Evolutionary conservation across 2,888 invertebrate genomes (phyloP).

Genomic region (Asteroscopus sphinx): DNA sequence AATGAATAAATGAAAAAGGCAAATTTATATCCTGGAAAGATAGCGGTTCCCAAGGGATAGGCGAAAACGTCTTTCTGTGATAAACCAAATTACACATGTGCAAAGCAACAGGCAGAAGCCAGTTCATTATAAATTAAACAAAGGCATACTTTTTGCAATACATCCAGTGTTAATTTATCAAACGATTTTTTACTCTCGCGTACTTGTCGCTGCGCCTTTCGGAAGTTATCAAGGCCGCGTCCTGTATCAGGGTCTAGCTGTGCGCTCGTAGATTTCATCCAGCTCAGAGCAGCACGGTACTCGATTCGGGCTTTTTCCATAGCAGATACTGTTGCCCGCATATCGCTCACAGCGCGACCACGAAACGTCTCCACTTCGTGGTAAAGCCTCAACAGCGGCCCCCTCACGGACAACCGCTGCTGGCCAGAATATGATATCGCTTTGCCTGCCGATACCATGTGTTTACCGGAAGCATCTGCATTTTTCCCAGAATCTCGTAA

Average conservation of each 20-base stretch:
- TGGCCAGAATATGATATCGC: slow-evolving; percentile 97
- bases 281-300: slow-evolving; percentile 97
- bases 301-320: slow-evolving; percentile 99
- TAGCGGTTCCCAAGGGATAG: no score
- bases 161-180: slow-evolving; percentile 98
- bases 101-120: no score
- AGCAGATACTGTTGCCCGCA: slow-evolving; percentile 95
- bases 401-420: slow-evolving; percentile 96
- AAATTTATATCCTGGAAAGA: no score
- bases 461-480: slow-evolving; percentile 94
- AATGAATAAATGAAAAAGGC: no score
- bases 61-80: no score
- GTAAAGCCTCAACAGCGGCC: slow-evolving; percentile 96
- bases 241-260: slow-evolving; percentile 99
- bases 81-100: no score
- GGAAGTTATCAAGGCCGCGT: slow-evolving; percentile 98
- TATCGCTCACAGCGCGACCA: slow-evolving; percentile 97
- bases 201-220: slow-evolving; percentile 96
- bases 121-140: background rate
- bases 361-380: slow-evolving; percentile 99
- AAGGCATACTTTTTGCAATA: slow-evolving; percentile 95
- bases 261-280: slow-evolving; percentile 99
- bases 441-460: slow-evolving; percentile 92
- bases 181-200: slow-evolving; percentile 95
- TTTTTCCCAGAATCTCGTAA: slow-evolving; percentile 97